Base-by-base conservation (phyloP, 2,797 vertebrate species). In the Eulemur rubriventer region DNA sequence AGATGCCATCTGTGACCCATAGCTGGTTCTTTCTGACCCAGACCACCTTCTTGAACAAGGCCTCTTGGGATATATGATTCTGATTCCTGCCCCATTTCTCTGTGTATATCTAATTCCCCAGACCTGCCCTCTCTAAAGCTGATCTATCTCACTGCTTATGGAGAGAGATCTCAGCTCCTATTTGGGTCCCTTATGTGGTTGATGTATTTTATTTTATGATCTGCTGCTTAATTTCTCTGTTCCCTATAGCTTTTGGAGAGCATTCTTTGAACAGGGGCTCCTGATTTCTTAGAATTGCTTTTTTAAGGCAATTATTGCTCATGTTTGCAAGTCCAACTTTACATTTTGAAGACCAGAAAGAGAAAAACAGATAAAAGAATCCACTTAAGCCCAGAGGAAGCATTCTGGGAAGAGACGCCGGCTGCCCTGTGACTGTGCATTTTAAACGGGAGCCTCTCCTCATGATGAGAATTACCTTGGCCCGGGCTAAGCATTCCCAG, bases 381-480 rank as follows among this genome's bases (percentile, higher is more conserved):
- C 57, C 18, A 24, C 41, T 76, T 85, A 90, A 96, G 65, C 97
- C 82, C 96, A 91, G 85, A 97, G 81, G 96, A 96, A 83, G 82
- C 67, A 93, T 96, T 96, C 73, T 89, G 94, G 82, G 28, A 91
- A 97, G 93, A 89, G 67, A 96, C 2, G 1, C 13, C 1, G 9
- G 61, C 61, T 30, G 75, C 57, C 96, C 96, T 96, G 93, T 97
- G 96, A 94, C 94, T 94, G 43, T 95, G 97, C 96, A 97, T 98
- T 97, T 96, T 97, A 97, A 98, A 82, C 18, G 86, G 83, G 80
- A 84, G 7, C 82, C 38, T 95, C 83, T 96, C 70, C 76, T 94
- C 22, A 38, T 65, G 93, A 97, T 94, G 80, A 92, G 96, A 97
- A 97, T 97, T 97, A 96, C 96, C 94, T 96, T 97, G 91, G 95